These are phyloP conservation scores for Crenichthys baileyi DNA, from an alignment of 2,797 vertebrate species.

Conservation along the genomic window DNA sequence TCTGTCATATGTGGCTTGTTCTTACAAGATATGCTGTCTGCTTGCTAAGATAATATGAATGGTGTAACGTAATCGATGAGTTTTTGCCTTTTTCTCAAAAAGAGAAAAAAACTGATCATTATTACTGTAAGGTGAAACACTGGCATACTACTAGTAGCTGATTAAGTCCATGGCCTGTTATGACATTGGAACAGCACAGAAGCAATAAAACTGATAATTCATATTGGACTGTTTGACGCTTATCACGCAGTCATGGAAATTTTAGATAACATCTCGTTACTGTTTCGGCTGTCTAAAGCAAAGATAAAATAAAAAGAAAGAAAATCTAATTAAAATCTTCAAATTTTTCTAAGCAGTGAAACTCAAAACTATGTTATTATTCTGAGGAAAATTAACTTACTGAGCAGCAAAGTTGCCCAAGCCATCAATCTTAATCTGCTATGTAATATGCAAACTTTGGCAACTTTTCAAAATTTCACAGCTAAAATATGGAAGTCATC, in stretches of 20 bases:
- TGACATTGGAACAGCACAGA: slow-evolving; percentile 28
- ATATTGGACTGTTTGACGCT: slow-evolving; percentile 12
- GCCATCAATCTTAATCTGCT: not conserved
- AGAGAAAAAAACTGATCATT: not conserved
- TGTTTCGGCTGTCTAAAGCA: slow-evolving; percentile 1
- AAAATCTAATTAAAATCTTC: not conserved
- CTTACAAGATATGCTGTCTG: slow-evolving; percentile 54
- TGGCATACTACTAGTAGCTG: slow-evolving; percentile 27
- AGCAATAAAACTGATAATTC: slow-evolving; percentile 41
- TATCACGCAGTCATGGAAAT: slow-evolving; percentile 36
- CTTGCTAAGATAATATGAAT: slow-evolving; percentile 52
- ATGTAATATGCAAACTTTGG: no score
- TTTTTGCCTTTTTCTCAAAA: slow-evolving; percentile 27
- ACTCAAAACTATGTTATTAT: not conserved
- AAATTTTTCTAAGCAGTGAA: not conserved
- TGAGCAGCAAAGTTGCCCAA: not conserved
- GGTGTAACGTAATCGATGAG: slow-evolving; percentile 40
- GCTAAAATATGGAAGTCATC: not conserved
- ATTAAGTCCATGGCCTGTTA: slow-evolving; percentile 27
- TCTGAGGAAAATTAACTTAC: not conserved
- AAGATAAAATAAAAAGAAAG: not conserved
- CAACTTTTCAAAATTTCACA: not conserved
- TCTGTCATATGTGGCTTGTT: slow-evolving; percentile 68
- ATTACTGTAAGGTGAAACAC: slow-evolving; percentile 21
- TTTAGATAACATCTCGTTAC: slow-evolving; percentile 32